These are phyloP conservation scores for Platorchestia sp. DNA, from an alignment of 1,140 invertebrate species.

Conservation along the genomic window DNA sequence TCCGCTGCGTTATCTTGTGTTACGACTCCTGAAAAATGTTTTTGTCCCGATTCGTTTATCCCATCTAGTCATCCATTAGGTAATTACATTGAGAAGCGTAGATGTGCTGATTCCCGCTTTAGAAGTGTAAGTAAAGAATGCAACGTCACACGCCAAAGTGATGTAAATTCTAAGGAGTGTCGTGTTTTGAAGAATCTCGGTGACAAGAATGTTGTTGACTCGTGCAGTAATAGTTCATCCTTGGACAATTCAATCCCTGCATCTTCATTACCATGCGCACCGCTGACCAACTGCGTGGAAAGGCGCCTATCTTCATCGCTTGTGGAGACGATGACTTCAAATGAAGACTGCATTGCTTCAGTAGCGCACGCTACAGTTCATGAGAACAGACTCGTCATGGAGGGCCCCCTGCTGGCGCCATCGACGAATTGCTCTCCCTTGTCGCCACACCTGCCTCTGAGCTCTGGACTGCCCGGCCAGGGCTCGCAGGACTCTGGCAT, in stretches of 20 bases:
- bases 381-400: neutral
- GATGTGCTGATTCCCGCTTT: neutral
- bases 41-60: neutral
- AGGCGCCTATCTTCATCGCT: neutral
- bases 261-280: neutral
- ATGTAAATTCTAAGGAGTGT: neutral
- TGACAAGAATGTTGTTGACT: neutral
- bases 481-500: conserved; percentile 44
- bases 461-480: neutral
- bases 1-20: neutral
- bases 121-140: neutral
- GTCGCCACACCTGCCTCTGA: conserved; percentile 12
- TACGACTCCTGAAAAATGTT: neutral
- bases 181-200: neutral
- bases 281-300: neutral
- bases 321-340: neutral
- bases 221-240: neutral
- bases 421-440: neutral
- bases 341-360: neutral
- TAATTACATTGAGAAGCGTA: neutral
- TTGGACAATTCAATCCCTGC: neutral
- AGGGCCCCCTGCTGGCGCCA: neutral
- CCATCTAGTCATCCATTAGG: neutral
- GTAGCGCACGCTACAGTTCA: neutral
- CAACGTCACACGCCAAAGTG: neutral